Evolutionary conservation across 92 coral and sea anemone species (phyloP).

Genomic region (Chrysogorgia sp.): DNA sequence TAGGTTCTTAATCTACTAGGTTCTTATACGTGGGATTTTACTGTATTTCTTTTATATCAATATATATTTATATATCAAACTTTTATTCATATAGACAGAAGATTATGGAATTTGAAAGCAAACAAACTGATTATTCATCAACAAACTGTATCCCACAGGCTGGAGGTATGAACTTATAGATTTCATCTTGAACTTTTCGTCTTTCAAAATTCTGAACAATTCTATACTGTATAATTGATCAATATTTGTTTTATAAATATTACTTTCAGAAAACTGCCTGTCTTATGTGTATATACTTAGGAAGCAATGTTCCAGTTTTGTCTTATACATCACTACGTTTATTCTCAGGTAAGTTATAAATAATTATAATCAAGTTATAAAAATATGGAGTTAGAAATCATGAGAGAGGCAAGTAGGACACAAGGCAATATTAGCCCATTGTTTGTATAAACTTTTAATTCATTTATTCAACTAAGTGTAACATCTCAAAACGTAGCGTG

Average conservation of each 20-base stretch:
- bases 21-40: too few relatives aligned
- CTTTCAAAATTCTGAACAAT: too few relatives aligned
- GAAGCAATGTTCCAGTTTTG: constrained; percentile 71
- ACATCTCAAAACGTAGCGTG: too few relatives aligned
- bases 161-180: neutral
- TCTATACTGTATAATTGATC: neutral
- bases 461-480: neutral
- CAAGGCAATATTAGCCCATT: neutral
- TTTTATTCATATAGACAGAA: constrained; percentile 65
- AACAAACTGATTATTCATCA: constrained; percentile 62
- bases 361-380: neutral
- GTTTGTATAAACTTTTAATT: neutral
- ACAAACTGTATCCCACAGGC: constrained; percentile 20
- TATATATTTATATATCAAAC: neutral
- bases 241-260: neutral
- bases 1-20: too few relatives aligned
- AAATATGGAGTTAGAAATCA: too few relatives aligned
- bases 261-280: constrained; percentile 28
- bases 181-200: neutral
- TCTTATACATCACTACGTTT: constrained; percentile 68
- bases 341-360: constrained; percentile 64
- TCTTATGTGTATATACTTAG: constrained; percentile 67
- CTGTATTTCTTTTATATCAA: too few relatives aligned
- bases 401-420: neutral
- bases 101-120: constrained; percentile 70